phyloP scores from a whole-genome alignment of 2,113 vertebrate species.

The Formicarius rufipectus region DNA sequence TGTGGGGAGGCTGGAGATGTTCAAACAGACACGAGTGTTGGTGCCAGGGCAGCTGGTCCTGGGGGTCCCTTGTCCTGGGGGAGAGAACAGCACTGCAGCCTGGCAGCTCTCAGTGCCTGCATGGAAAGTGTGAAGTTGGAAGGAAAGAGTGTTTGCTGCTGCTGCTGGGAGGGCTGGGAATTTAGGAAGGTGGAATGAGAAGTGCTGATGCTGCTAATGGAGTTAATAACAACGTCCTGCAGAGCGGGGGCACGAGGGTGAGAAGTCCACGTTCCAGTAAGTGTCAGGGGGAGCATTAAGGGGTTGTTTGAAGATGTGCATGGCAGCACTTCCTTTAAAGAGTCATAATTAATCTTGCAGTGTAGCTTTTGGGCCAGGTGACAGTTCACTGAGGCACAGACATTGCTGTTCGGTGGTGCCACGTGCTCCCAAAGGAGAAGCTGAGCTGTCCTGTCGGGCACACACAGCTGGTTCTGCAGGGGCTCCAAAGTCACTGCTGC shows the following conservation, averaged over 20 bases:
- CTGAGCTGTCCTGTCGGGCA: background rate
- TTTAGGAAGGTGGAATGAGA: background rate
- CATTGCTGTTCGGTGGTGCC: background rate
- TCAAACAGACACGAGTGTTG: background rate
- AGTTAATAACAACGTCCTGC: background rate
- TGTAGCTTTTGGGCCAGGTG: background rate
- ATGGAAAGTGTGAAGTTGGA: background rate
- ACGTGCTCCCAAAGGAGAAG: accelerated
- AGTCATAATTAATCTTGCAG: background rate
- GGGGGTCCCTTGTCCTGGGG: background rate
- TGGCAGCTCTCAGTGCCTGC: background rate
- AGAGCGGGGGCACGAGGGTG: background rate
- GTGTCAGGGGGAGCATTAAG: background rate
- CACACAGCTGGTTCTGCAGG: background rate
- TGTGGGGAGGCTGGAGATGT: background rate
- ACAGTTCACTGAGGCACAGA: background rate
- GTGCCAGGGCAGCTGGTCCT: background rate
- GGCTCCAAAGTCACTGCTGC: background rate
- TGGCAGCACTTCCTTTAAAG: background rate
- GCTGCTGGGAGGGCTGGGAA: background rate
- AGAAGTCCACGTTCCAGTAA: background rate
- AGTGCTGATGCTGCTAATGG: background rate
- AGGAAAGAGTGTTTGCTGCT: background rate
- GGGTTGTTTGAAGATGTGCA: background rate
- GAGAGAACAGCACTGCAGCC: background rate